Conservation (phyloP, 2,113 vertebrate species). For the Oncorhynchus tshawytscha region DNA sequence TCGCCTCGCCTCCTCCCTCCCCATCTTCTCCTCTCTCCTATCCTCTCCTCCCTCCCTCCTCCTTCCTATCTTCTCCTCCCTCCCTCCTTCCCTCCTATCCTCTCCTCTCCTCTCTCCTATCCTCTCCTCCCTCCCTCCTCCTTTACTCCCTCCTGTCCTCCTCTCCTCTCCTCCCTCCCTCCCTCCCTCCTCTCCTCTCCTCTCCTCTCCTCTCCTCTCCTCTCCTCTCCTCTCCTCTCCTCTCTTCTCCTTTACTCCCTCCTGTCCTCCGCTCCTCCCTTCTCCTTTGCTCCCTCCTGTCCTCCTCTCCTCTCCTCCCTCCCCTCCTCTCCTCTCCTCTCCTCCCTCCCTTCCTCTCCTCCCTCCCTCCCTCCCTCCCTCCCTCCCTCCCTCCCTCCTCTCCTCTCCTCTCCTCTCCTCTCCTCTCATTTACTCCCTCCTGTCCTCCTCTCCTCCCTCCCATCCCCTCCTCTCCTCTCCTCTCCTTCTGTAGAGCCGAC, state of each 20-base stretch:
- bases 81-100: neutral
- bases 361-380: neutral
- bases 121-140: neutral
- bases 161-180: too few relatives aligned
- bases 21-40: neutral
- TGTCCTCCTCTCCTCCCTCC: neutral
- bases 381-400: neutral
- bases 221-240: too few relatives aligned
- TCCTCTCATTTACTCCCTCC: neutral
- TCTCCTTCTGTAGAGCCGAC: neutral
- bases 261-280: neutral
- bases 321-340: neutral
- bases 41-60: neutral
- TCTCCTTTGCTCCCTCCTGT: too few relatives aligned
- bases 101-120: neutral
- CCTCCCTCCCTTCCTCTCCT: too few relatives aligned
- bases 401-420: too few relatives aligned
- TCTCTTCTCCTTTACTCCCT: too few relatives aligned
- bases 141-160: too few relatives aligned
- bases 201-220: fast-evolving
- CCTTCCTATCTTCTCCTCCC: too few relatives aligned
- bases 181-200: too few relatives aligned
- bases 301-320: too few relatives aligned
- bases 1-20: neutral
- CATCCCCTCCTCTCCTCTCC: neutral